Evolutionary conservation across 2,797 vertebrate genomes (phyloP).

Genomic region (Manis pentadactyla): DNA sequence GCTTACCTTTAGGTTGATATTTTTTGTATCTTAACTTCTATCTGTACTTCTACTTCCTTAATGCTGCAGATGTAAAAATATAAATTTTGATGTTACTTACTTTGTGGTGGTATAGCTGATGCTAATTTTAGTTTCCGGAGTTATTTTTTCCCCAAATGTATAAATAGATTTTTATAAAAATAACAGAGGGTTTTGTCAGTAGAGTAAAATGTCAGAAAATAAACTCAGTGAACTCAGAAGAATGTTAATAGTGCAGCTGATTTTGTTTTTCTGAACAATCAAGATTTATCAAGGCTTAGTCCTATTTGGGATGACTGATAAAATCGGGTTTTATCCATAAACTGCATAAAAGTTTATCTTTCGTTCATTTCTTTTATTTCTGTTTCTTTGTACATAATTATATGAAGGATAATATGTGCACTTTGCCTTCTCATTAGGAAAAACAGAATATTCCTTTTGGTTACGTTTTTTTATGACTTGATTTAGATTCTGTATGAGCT

Average conservation of each 20-base stretch:
- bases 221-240: background rate
- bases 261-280: background rate
- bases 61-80: background rate
- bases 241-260: background rate
- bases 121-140: background rate
- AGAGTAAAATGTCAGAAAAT: constrained; percentile 26
- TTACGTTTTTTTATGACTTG: background rate
- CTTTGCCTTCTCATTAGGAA: background rate
- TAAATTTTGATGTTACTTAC: background rate
- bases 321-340: background rate
- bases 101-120: background rate
- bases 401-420: background rate
- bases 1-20: constrained; percentile 67
- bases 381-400: background rate
- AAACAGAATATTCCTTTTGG: background rate
- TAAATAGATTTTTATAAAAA: constrained; percentile 17
- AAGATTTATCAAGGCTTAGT: background rate
- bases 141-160: background rate
- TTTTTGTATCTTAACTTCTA: background rate
- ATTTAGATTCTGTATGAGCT: background rate
- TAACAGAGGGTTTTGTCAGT: background rate
- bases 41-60: background rate
- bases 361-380: background rate
- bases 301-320: background rate
- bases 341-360: background rate